These are phyloP conservation scores for Cercopithecus neglectus DNA, from an alignment of 2,797 vertebrate genomes.

Conservation along the genomic window DNA sequence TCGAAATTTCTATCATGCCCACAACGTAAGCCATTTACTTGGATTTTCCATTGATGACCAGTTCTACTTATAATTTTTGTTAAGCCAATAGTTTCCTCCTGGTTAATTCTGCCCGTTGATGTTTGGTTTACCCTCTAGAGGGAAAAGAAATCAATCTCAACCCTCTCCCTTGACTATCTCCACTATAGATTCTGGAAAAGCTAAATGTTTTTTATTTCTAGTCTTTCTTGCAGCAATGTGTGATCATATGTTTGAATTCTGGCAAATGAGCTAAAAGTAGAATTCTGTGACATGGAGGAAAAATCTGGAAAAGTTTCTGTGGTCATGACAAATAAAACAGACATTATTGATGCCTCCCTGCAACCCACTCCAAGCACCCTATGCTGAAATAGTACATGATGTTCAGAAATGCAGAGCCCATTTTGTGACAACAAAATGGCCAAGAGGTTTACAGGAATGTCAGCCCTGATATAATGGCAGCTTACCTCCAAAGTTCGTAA, in stretches of 20 bases:
- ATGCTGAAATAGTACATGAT: neutral
- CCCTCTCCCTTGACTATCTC: neutral
- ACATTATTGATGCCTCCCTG: neutral
- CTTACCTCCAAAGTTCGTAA: neutral
- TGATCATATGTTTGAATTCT: neutral
- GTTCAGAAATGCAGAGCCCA: neutral
- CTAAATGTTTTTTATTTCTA: neutral
- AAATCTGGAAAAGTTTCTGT: neutral
- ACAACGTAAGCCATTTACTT: neutral
- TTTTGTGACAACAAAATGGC: neutral
- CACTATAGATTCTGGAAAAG: neutral
- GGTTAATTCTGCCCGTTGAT: neutral
- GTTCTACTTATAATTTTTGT: neutral
- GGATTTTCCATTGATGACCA: neutral
- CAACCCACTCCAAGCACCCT: neutral
- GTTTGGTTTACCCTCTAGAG: neutral
- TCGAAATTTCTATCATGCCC: neutral
- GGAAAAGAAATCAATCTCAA: neutral
- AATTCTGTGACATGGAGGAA: neutral
- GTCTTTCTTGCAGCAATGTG: neutral
- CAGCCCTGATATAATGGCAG: neutral
- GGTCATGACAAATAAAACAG: neutral
- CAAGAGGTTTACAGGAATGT: neutral
- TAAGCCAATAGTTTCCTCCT: neutral
- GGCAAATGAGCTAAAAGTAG: neutral